Base-by-base conservation (phyloP, 2,797 vertebrate species). In the Aplochiton taeniatus region DNA sequence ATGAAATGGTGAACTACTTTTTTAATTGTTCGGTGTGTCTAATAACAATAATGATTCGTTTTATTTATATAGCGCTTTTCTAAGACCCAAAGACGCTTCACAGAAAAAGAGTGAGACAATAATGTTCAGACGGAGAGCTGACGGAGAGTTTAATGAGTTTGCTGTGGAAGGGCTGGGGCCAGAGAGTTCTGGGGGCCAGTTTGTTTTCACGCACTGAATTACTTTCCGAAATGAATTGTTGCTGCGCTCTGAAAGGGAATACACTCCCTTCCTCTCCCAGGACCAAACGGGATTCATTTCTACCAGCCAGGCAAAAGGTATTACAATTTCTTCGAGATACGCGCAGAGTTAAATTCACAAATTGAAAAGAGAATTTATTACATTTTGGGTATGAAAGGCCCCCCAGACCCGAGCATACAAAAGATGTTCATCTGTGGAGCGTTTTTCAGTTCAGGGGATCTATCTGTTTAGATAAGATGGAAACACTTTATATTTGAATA, bases 201-300 rank as follows among this genome's bases (percentile, higher is more conserved):
- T 77, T 77, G 65, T 66, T 59, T 60, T 62, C 58, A 63, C 51
- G 49, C 60, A 64, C 49, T 44, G 58, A 68, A 66, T 64, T 63
- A 66, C 45, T 42, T n/a, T n/a, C 57, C 63, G 55, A 76, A 61
- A 73, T 71, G 61, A 79, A 79, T 76, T 70, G 61, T 69, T 45
- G 53, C 55, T 54, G 66, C 57, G 50, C 47, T 44, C 49, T 53
- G 61, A 67, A 60, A 51, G 5, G 13, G 13, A 9, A 16, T 52
- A 5, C 46, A 10, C 46, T 47, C 46, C 9, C 46, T 47, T 8
- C 13, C 46, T 47, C 50, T 51, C 56, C 68, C 61, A 20, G 57
- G 65, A 55, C 57, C 61, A 44, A 31, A 61, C 53, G 19, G 44
- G 44, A 70, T 72, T 69, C 63, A 78, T 72, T 54, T 60, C 19